Evolutionary conservation across 2,888 invertebrate species (phyloP).

Genomic region (Tachina lurida): DNA sequence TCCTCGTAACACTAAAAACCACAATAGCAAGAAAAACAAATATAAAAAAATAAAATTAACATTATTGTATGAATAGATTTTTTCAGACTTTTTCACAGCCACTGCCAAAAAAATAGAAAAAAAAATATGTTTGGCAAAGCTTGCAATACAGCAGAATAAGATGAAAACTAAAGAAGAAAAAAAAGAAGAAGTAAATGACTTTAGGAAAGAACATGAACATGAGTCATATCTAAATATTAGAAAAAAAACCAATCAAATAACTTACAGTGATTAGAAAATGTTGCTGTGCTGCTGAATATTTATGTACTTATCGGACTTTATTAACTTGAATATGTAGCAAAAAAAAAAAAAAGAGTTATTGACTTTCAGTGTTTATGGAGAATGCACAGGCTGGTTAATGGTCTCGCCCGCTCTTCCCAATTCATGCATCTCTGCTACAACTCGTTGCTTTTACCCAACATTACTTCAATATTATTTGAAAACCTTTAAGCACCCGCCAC

Average conservation of each 20-base stretch:
- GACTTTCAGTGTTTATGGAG: slow-evolving; percentile 10
- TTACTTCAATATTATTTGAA: background rate
- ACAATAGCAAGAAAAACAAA: slow-evolving; percentile 18
- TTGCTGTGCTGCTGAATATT: background rate
- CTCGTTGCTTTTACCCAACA: background rate
- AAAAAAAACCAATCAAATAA: slow-evolving; percentile 16
- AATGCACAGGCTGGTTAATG: background rate
- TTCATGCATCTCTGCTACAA: background rate
- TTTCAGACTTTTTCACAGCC: slow-evolving; percentile 13
- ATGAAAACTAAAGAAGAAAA: slow-evolving; percentile 13
- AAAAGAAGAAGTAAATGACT: slow-evolving; percentile 18
- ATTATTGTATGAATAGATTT: slow-evolving; percentile 42
- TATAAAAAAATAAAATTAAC: slow-evolving; percentile 43
- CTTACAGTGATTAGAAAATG: slow-evolving; percentile 21
- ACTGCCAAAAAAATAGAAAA: slow-evolving; percentile 42
- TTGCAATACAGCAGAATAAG: slow-evolving; percentile 8
- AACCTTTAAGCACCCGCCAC: slow-evolving; percentile 26
- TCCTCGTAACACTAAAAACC: slow-evolving; percentile 13
- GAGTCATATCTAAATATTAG: slow-evolving; percentile 7
- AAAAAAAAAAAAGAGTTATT: too few relatives aligned
- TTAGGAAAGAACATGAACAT: slow-evolving; percentile 13
- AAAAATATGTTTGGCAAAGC: slow-evolving; percentile 51
- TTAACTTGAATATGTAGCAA: too few relatives aligned
- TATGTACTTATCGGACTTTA: background rate
- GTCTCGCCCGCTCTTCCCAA: background rate